phyloP scores from a whole-genome alignment of 2,797 vertebrate species.

The Sebastes taczanowskii region DNA sequence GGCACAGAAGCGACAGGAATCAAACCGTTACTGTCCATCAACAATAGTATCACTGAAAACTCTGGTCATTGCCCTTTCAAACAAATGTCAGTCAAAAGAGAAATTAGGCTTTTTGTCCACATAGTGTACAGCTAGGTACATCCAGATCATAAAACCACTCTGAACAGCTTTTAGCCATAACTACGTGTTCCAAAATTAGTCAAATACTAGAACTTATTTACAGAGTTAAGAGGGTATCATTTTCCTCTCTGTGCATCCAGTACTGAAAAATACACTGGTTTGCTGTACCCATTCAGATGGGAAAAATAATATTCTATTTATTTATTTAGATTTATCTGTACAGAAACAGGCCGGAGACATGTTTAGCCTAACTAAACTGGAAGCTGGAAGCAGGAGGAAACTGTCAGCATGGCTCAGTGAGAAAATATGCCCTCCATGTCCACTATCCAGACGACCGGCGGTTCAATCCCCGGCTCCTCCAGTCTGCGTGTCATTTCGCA shows the following conservation, averaged over 20 bases:
- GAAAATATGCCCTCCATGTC: too few relatives aligned
- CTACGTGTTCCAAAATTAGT: rapidly evolving
- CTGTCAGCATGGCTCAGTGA: too few relatives aligned
- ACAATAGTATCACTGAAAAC: too few relatives aligned
- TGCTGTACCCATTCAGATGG: background rate
- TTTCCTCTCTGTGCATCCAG: background rate
- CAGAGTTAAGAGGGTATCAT: background rate
- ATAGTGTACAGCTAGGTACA: background rate
- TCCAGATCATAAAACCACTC: background rate
- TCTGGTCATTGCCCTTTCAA: background rate
- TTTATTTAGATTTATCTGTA: background rate
- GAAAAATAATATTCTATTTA: background rate
- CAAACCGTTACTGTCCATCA: background rate
- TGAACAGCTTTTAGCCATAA: background rate
- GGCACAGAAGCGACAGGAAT: background rate
- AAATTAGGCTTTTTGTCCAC: background rate
- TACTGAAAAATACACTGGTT: background rate
- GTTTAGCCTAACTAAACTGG: background rate
- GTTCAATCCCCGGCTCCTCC: too few relatives aligned
- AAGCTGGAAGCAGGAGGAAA: background rate
- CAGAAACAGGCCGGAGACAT: background rate
- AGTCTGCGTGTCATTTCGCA: too few relatives aligned
- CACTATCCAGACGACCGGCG: too few relatives aligned
- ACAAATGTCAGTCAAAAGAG: background rate
- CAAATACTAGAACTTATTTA: background rate